Conservation (phyloP, 1,140 invertebrate genomes). For the Papilio polyxenes region DNA sequence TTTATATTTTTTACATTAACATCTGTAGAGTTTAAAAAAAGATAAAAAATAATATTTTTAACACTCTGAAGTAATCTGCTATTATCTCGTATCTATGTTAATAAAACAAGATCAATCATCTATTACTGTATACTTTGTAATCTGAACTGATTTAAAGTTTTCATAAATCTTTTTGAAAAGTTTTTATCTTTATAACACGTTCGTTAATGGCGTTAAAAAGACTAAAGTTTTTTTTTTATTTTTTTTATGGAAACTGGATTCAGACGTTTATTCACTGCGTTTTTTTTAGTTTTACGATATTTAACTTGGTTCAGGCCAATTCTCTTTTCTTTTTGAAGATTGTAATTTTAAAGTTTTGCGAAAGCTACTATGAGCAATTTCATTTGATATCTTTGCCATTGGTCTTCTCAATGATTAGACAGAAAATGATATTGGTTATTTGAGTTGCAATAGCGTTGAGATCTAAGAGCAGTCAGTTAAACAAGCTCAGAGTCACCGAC, state of each 20-base stretch:
- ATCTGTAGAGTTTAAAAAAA: no score
- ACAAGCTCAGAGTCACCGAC: no score
- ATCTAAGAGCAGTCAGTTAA: no score
- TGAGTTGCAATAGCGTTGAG: no score
- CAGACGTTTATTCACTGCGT: slow-evolving; percentile 2
- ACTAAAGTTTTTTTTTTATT: slow-evolving; percentile 1
- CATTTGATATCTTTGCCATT: background rate
- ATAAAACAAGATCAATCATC: background rate
- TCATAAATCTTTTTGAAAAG: background rate
- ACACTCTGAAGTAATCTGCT: no score
- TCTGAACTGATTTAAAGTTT: background rate
- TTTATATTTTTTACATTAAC: no score
- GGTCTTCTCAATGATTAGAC: no score
- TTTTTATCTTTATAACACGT: background rate
- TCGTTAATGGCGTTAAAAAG: slow-evolving; percentile 2
- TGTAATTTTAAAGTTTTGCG: background rate
- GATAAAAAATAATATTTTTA: no score
- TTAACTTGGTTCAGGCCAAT: background rate
- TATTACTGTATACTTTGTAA: background rate
- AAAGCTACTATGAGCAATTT: background rate
- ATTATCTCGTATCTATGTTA: no score
- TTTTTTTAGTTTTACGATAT: slow-evolving; percentile 12
- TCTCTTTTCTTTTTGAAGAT: background rate
- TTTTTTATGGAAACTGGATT: slow-evolving; percentile 15
- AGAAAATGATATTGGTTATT: no score